Evolutionary conservation across 2,113 vertebrate species (phyloP).

Genomic region (Zosterops hypoxanthus): DNA sequence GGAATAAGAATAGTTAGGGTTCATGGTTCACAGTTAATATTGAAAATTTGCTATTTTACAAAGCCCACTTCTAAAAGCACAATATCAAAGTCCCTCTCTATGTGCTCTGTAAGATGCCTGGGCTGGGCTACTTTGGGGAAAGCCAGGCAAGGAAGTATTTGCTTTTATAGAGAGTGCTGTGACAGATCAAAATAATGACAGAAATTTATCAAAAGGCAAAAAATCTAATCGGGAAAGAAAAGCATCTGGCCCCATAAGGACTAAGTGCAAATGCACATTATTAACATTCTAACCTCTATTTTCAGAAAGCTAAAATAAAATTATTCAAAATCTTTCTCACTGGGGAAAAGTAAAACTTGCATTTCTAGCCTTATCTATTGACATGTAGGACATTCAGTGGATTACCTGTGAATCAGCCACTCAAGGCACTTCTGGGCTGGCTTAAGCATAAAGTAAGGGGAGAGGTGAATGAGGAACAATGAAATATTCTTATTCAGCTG

Average conservation of each 20-base stretch:
- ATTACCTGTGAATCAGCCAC: constrained; percentile 94
- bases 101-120: background rate
- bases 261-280: background rate
- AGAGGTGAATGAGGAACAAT: constrained; percentile 87
- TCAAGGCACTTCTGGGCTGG: constrained; percentile 97
- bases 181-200: background rate
- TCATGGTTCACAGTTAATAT: background rate
- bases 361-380: background rate
- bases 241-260: background rate
- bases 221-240: background rate
- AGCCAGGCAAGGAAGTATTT: background rate
- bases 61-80: background rate
- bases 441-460: constrained; percentile 93
- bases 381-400: background rate
- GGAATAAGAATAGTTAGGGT: background rate
- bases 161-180: background rate
- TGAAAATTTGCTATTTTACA: background rate
- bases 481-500: constrained; percentile 86
- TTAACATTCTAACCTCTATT: background rate
- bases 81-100: background rate
- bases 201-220: background rate
- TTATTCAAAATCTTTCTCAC: background rate
- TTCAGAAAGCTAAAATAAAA: background rate
- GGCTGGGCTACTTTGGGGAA: background rate
- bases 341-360: background rate